Evolutionary conservation across 1,140 invertebrate genomes (phyloP), one percentile per base, ranked within the genome.

Genomic region (Macrotrachela quadricornifera): DNA sequence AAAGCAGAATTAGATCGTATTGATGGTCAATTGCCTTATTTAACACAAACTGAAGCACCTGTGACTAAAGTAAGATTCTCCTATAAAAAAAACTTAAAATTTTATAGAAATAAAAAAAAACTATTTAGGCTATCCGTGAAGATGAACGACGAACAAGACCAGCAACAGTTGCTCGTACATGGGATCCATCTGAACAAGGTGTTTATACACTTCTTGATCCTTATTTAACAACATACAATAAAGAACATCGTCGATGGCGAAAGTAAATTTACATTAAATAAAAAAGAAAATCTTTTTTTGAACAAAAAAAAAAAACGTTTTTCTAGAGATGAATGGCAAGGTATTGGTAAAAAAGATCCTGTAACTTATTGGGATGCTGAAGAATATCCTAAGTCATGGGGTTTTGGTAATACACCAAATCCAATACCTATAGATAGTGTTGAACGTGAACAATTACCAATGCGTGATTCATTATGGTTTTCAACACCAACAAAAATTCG

Each of bases 391-490:
- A 45, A 40, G 42, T 47, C 17, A 15, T 9, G 8, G 8, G 21
- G 21, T 30, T 30, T 30, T 30, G 21, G 21, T 30, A 30, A 30
- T 30, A 8, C 21, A 30, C 2, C 21, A 30, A 30, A 30, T 30
- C 21, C 21, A 30, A 4, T 30, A 30, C 21, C 21, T 4, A 30
- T 30, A 4, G 21, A 30, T 30, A 30, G 21, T 8, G 21, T 30
- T 30, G 21, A 30, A 30, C 21, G 21, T 30, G 21, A 30, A 30
- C 21, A 30, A 30, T 30, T 66, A 21, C 65, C 68, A 15, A 70
- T 70, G 67, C 57, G 64, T 54, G 68, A 70, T 56, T 59, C 62
- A 10, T 66, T 63, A 51, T 58, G 63, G 49, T 70, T 70, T 54
- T 66, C 64, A 54, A 61, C 60, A 18, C 57, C 59, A 39, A 69